Evolutionary conservation across 64 coral and sea anemone species (phyloP).

Genomic region (Montipora cactus): DNA sequence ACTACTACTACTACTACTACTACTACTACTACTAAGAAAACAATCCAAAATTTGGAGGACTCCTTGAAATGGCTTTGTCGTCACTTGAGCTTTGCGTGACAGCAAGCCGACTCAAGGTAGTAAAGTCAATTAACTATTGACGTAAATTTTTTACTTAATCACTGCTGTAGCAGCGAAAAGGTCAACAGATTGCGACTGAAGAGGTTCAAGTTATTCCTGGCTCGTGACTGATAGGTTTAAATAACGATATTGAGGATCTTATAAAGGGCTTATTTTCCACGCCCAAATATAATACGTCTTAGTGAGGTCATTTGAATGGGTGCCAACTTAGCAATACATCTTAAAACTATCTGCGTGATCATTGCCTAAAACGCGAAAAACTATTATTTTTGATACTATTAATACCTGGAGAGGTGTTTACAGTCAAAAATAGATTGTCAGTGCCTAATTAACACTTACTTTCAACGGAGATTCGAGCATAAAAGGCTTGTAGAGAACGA

Average conservation of each 20-base stretch:
- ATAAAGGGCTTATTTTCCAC: neutral
- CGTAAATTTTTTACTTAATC: neutral
- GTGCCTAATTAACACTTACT: slow-evolving; percentile 45
- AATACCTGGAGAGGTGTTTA: slow-evolving; percentile 2
- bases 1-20: too few relatives aligned
- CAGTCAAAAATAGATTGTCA: slow-evolving; percentile 38
- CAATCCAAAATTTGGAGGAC: too few relatives aligned
- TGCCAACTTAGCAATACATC: neutral
- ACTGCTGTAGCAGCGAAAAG: neutral
- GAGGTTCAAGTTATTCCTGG: neutral
- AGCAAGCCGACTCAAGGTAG: neutral
- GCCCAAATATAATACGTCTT: slow-evolving; percentile 2
- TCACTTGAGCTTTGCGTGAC: neutral
- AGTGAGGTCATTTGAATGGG: slow-evolving; percentile 4
- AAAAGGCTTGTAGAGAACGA: too few relatives aligned
- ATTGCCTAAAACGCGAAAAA: slow-evolving; percentile 5
- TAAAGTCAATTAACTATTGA: neutral
- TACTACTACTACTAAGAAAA: too few relatives aligned
- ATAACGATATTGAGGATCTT: slow-evolving; percentile 3
- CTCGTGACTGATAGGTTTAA: neutral
- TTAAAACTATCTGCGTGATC: slow-evolving; percentile 39
- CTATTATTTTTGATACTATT: slow-evolving; percentile 16
- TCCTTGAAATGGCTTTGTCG: neutral
- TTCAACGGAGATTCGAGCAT: neutral
- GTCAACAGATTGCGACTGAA: neutral